Base-by-base conservation (phyloP, 2,888 invertebrate species). In the Machimus rusticus region DNA sequence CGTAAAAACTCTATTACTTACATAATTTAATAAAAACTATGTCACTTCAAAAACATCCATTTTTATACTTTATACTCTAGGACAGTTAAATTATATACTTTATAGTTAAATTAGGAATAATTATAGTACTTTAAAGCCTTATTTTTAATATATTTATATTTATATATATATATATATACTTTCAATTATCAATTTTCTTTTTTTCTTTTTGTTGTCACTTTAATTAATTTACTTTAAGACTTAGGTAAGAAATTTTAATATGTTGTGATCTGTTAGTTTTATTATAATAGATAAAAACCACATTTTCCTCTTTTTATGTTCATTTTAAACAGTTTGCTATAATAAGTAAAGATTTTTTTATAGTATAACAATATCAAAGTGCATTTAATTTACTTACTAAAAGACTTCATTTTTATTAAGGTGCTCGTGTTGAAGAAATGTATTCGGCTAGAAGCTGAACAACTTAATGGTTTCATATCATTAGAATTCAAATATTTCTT, bases 281-380 rank as follows among this genome's bases (percentile, higher is more conserved):
- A 81, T 79, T 39, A 81, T 81, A 84, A 84, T 84, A 84, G 84
- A 84, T 84, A 84, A 84, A 84, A 84, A 84, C 84, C 57, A 84
- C 84, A 66, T 66, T 84, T 84, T 84, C 37, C 84, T 84, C 66
- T 81, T 66, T 66, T 66, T 66, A 46, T 79, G 57, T 84, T 66
- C 34, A 37, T 57, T 84, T 84, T 84, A 74, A 81, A 81, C 81
- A 81, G 81, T 81, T 81, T 81, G 51, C 51, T 66, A 84, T 84
- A 84, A 66, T 84, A 84, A 84, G 87, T 87, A 85, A 87, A 88
- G 66, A 66, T 66, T 66, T 66, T 87, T 85, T 86, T 87, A 88
- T 82, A 88, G 88, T 88, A 87, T 87, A 88, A 88, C 88, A 88
- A 88, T 88, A 88, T 88, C 88, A 88, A 88, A 88, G 88, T 88